phyloP scores from a whole-genome alignment of 2,888 invertebrate genomes.

The Tachina lurida region DNA sequence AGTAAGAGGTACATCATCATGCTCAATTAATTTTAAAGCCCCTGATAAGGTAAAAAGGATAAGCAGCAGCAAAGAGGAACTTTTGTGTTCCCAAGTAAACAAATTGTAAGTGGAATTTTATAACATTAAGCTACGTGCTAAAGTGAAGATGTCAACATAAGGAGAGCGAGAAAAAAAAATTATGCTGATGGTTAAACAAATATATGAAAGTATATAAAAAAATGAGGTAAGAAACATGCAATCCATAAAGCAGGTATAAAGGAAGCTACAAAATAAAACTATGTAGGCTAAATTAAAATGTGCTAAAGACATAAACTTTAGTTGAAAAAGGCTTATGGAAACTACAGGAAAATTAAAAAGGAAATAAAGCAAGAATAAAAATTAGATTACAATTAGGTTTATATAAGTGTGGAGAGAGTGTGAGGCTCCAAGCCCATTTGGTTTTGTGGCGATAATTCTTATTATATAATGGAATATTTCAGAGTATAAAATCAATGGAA shows the following conservation, averaged over 20 bases:
- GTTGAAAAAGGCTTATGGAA: not conserved
- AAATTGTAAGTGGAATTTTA: conserved; percentile 53
- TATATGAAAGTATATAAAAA: not conserved
- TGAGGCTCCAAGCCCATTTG: too few species aligned
- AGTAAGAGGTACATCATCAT: conserved; percentile 25
- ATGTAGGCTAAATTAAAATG: conserved; percentile 20
- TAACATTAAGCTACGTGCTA: conserved; percentile 47
- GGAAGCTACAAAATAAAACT: not conserved
- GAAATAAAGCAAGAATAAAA: not conserved
- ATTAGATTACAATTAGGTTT: too few species aligned
- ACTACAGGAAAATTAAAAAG: not conserved
- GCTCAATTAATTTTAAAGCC: conserved; percentile 58
- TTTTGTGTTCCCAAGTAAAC: conserved; percentile 42
- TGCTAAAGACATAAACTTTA: not conserved
- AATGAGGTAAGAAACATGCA: not conserved
- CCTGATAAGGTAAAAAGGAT: conserved; percentile 6
- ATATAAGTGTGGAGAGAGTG: too few species aligned
- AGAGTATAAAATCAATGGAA: too few species aligned
- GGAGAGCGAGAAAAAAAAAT: conserved; percentile 15
- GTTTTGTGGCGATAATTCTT: too few species aligned
- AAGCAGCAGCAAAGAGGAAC: not conserved
- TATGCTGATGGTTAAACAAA: conserved; percentile 33
- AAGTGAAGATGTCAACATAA: conserved; percentile 47
- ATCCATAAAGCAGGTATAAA: not conserved
- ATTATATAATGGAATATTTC: too few species aligned